Base-by-base conservation (phyloP, 2,888 invertebrate genomes). In the Serripes groenlandicus region DNA sequence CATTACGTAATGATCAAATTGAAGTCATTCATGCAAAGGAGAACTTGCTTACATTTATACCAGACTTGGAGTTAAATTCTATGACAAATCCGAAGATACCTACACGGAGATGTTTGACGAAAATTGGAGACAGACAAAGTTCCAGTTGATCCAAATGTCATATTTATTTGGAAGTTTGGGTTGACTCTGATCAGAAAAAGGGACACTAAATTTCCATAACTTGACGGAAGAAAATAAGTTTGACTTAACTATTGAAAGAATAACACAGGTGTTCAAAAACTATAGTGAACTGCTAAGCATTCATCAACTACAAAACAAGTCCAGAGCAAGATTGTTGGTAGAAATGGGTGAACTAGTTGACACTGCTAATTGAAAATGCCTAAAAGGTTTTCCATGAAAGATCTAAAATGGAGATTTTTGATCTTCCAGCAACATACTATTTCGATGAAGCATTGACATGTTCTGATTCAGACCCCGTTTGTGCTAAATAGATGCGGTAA, bases 401-500 rank as follows among this genome's bases (percentile, higher is more conserved):
- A n/a, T n/a, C n/a, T n/a, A n/a, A n/a, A n/a, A n/a, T n/a, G n/a
- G n/a, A n/a, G n/a, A n/a, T n/a, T n/a, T n/a, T n/a, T n/a, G n/a
- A n/a, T n/a, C n/a, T n/a, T n/a, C n/a, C n/a, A 42, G 52, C 74
- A n/a, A 28, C 37, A 3, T 49, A 23, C 15, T 81, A 58, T 54
- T 77, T 69, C 34, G n/a, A 69, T 1, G 28, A 28, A 18, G 81
- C 77, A 28, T 18, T 70, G n/a, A 11, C 28, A 34, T 49, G 69
- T n/a, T 30, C 42, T 23, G 30, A 37, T 32, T 4, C 54, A 34
- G 74, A 78, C 58, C 70, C n/a, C 42, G 3, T 81, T 78, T 52
- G 78, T 81, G 15, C 56, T 81, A 30, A 74, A 81, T 26, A 74
- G 66, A 42, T 62, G 78, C 42, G 81, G 74, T 11, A 77, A 77